These are phyloP conservation scores for Caenorhabditis japonica DNA, from an alignment of 2,888 invertebrate genomes.

Conservation along the genomic window DNA sequence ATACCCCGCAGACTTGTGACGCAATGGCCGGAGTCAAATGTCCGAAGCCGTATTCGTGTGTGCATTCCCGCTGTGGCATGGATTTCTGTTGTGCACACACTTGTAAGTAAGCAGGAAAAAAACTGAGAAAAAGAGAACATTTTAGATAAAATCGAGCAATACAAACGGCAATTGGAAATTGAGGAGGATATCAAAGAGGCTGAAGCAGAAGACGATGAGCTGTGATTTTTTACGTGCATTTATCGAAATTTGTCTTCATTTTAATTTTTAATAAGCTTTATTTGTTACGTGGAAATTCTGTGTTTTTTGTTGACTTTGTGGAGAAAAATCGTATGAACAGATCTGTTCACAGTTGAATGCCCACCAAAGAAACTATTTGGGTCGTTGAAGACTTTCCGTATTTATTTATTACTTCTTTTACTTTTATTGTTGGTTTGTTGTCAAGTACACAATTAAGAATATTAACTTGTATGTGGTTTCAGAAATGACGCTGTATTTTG, in stretches of 20 bases:
- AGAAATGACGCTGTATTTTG: too few relatives aligned
- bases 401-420: too few relatives aligned
- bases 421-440: too few relatives aligned
- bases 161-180: slow-evolving; percentile 46
- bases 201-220: slow-evolving; percentile 44
- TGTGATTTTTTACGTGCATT: slow-evolving; percentile 26
- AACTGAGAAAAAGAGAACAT: background rate
- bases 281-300: background rate
- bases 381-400: too few relatives aligned
- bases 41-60: slow-evolving; percentile 70
- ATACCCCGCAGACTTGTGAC: slow-evolving; percentile 68
- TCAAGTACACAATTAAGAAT: too few relatives aligned
- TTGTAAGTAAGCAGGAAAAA: slow-evolving; percentile 49
- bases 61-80: slow-evolving; percentile 71
- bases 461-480: too few relatives aligned
- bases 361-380: too few relatives aligned
- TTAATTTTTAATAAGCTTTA: slow-evolving; percentile 3
- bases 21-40: slow-evolving; percentile 66
- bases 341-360: slow-evolving; percentile 6
- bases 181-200: slow-evolving; percentile 52
- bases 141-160: slow-evolving; percentile 45
- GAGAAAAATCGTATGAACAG: background rate
- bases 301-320: slow-evolving; percentile 3
- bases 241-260: background rate
- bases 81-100: slow-evolving; percentile 71